Evolutionary conservation across 2,113 vertebrate genomes (phyloP).

Genomic region (Chlamydotis undulata): DNA sequence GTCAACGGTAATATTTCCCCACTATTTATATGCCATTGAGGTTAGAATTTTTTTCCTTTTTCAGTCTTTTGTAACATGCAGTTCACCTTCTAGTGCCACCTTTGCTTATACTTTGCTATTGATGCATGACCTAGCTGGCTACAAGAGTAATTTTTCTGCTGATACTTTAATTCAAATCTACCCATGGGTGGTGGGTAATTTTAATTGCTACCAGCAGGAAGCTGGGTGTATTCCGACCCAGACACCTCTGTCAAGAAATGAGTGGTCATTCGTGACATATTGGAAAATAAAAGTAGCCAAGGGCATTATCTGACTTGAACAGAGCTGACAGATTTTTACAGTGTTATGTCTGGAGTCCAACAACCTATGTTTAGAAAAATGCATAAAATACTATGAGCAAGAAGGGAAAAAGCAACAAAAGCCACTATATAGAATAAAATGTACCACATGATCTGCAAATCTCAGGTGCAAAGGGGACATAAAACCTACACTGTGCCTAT

Average conservation of each 20-base stretch:
- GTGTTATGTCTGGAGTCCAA: constrained; percentile 20
- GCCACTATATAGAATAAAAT: not conserved
- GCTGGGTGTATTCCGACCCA: not conserved
- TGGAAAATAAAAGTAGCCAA: constrained; percentile 39
- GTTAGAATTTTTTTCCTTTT: constrained; percentile 10
- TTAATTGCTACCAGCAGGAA: constrained; percentile 65
- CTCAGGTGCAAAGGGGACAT: not conserved
- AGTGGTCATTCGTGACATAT: constrained; percentile 54
- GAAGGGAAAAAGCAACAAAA: not conserved
- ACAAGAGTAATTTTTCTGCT: constrained; percentile 10
- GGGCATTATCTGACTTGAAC: constrained; percentile 50
- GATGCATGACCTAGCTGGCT: constrained; percentile 31
- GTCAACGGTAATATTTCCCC: not conserved
- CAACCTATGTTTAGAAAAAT: not conserved
- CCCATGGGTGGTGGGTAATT: constrained; percentile 30
- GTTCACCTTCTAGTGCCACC: not conserved
- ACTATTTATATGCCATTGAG: not conserved
- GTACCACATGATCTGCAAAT: not conserved
- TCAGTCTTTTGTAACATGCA: not conserved
- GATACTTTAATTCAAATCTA: constrained; percentile 56
- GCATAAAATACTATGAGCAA: not conserved
- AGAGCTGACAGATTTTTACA: constrained; percentile 40
- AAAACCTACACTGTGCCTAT: not conserved
- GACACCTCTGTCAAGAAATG: constrained; percentile 60
- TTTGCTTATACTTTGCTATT: constrained; percentile 18